Evolutionary conservation across 2,113 vertebrate species (phyloP), one percentile per base, ranked within the genome.

Genomic region (Sander lucioperca): DNA sequence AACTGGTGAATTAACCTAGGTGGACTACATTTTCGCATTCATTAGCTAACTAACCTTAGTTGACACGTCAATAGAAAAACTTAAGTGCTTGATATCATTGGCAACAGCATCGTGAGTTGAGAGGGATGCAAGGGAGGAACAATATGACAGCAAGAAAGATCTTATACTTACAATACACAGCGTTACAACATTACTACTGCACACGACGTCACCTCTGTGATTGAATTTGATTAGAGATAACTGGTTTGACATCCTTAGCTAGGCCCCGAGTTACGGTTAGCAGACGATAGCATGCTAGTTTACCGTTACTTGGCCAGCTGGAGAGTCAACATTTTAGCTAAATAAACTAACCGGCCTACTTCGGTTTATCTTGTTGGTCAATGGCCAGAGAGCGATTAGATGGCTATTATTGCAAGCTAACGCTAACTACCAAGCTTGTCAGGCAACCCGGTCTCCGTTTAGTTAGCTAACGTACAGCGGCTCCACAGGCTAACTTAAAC

Each of bases 241-340:
- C 56, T 45, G 88, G 6, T 86, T 64, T 83, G 77, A 88, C 77
- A 85, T 45, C 69, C 53, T 48, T 43, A 65, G 27, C 39, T 11
- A 43, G 91, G 90, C 88, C 92, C 83, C 36, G 74, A 68, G 54
- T 58, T 59, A 69, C 86, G 63, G 25, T 82, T 87, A 88, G 88
- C 88, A 79, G 36, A 69, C 45, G 57, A 50, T 88, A 88, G 74
- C 74, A 79, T 43, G 68, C 75, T 77, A 74, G 18, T 79, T 0
- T 23, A 77, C 30, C 84, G 47, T 74, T 62, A 84, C 65, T 85
- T 61, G 53, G 45, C 69, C n/a, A 83, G 71, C 39, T 65, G 33
- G 11, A 59, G 33, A 79, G 86, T 68, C 77, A 88, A 83, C 79
- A 74, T 57, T 47, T 68, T 15, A 82, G 69, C 85, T n/a, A 16